These are phyloP conservation scores for Dryocosmus kuriphilus DNA, from an alignment of 2,888 invertebrate species.

Conservation along the genomic window DNA sequence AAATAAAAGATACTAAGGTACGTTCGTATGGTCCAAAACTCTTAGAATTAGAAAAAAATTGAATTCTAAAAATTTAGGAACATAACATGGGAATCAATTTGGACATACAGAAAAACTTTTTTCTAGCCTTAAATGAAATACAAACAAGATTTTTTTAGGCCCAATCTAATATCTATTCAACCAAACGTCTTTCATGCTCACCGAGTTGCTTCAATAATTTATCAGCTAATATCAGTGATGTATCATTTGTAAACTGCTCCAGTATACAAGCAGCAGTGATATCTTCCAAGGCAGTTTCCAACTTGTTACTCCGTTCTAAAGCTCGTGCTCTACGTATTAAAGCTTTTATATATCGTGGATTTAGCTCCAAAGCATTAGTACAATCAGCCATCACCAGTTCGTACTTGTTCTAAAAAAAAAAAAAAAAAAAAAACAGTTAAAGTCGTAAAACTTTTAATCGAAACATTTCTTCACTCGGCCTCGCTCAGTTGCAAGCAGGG, in stretches of 20 bases:
- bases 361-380: constrained; percentile 89
- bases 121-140: too few relatives aligned
- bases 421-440: too few relatives aligned
- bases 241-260: constrained; percentile 91
- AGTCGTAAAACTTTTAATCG: background rate
- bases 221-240: constrained; percentile 90
- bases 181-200: constrained; percentile 55
- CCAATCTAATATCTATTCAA: background rate
- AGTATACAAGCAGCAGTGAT: constrained; percentile 95
- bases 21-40: too few relatives aligned
- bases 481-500: too few relatives aligned
- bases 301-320: constrained; percentile 88
- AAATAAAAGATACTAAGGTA: too few relatives aligned
- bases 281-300: constrained; percentile 92
- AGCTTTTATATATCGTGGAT: constrained; percentile 93
- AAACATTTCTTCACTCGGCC: too few relatives aligned
- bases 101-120: too few relatives aligned
- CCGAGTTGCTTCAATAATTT: constrained; percentile 91
- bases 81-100: too few relatives aligned
- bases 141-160: too few relatives aligned
- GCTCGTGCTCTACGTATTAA: constrained; percentile 90
- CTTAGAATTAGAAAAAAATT: too few relatives aligned
- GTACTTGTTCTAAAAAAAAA: constrained; percentile 87
- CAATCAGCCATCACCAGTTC: constrained; percentile 92
- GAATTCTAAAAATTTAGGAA: too few relatives aligned